phyloP scores from a whole-genome alignment of 2,888 invertebrate genomes.

The Himalopsyche kuldschensis region DNA sequence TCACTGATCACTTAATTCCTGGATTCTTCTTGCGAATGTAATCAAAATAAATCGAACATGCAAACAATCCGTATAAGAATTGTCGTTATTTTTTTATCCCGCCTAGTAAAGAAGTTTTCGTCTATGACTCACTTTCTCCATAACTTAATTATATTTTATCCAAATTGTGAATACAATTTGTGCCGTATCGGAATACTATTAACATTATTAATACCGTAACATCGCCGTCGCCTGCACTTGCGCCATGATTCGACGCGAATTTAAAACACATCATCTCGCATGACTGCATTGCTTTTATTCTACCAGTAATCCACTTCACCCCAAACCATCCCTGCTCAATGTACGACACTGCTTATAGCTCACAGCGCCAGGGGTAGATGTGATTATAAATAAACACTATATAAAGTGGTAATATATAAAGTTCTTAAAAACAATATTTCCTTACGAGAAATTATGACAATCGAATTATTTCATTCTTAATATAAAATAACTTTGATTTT shows the following conservation, averaged over 20 bases:
- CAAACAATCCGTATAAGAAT: too few species aligned
- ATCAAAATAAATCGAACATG: too few species aligned
- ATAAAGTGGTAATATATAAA: too few species aligned
- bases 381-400: neutral
- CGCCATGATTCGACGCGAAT: neutral
- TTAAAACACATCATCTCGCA: slow-evolving; percentile 6
- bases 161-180: neutral
- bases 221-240: neutral
- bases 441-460: too few species aligned
- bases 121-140: neutral
- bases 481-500: too few species aligned
- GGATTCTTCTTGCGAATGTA: too few species aligned
- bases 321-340: neutral
- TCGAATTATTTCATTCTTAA: too few species aligned
- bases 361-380: neutral
- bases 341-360: neutral
- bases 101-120: too few species aligned
- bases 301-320: neutral
- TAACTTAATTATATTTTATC: neutral
- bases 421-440: too few species aligned
- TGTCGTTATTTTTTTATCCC: too few species aligned
- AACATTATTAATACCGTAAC: neutral
- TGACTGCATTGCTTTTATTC: neutral
- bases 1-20: too few species aligned
- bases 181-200: neutral